Evolutionary conservation across 2,113 vertebrate genomes (phyloP).

Genomic region (Gopherus evgoodei): DNA sequence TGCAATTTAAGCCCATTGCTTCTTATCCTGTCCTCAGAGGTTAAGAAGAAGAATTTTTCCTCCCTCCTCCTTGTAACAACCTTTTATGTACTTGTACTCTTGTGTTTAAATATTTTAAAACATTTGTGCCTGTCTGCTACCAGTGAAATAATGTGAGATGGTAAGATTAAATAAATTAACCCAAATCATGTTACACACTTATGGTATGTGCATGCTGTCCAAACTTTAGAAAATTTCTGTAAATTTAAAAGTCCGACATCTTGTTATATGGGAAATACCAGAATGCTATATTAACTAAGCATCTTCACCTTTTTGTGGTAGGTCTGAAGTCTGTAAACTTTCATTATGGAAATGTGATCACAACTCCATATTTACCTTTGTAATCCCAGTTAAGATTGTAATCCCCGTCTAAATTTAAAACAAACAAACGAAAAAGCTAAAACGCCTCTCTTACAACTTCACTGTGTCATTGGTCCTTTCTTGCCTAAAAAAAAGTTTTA

Average conservation of each 20-base stretch:
- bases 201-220: neutral
- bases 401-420: neutral
- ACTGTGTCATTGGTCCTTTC: neutral
- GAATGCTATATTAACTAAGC: neutral
- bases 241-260: neutral
- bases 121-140: neutral
- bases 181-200: neutral
- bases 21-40: too few species aligned
- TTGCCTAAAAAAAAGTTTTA: neutral
- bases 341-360: neutral
- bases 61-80: too few species aligned
- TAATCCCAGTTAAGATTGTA: neutral
- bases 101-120: neutral
- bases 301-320: neutral
- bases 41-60: too few species aligned
- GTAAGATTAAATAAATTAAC: neutral
- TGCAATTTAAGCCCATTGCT: too few species aligned
- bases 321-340: neutral
- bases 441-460: neutral
- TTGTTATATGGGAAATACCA: neutral
- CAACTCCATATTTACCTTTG: neutral
- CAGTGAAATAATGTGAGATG: neutral
- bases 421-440: neutral
- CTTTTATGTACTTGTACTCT: neutral
- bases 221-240: neutral